phyloP scores from a whole-genome alignment of 1,140 invertebrate genomes.

The Drosophila orosa region DNA sequence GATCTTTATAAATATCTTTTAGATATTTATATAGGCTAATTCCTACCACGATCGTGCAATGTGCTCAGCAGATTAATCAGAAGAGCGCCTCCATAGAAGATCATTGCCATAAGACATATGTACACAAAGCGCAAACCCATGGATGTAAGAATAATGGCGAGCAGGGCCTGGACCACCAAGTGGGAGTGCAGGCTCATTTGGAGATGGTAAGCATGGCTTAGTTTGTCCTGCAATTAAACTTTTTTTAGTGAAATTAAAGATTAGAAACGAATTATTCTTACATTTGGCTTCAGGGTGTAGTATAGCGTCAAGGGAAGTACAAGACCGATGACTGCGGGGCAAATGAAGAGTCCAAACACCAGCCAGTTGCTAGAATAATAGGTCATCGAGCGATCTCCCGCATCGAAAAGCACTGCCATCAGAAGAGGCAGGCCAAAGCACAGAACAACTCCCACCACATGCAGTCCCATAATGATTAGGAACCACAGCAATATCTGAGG shows the following conservation, averaged over 20 bases:
- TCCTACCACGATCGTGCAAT: conserved; percentile 70
- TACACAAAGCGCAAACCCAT: conserved; percentile 58
- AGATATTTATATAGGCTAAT: background rate
- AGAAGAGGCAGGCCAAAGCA: conserved; percentile 85
- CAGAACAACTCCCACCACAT: conserved; percentile 62
- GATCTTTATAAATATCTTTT: no score
- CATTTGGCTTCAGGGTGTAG: conserved; percentile 85
- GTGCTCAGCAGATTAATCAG: conserved; percentile 63
- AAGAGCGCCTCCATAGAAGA: conserved; percentile 66
- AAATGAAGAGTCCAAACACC: conserved; percentile 86
- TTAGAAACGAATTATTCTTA: conserved; percentile 56
- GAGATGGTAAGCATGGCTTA: conserved; percentile 42
- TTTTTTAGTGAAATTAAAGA: background rate
- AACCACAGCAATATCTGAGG: conserved; percentile 44
- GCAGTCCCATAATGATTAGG: conserved; percentile 42
- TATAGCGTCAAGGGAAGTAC: conserved; percentile 48
- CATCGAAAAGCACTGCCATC: conserved; percentile 83
- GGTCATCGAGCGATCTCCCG: conserved; percentile 86
- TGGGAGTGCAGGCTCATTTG: conserved; percentile 66
- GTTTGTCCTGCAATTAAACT: conserved; percentile 36
- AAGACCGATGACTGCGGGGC: conserved; percentile 84
- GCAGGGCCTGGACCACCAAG: conserved; percentile 43
- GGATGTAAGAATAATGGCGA: conserved; percentile 38
- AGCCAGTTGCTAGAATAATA: conserved; percentile 89
- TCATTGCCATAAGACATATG: conserved; percentile 55